phyloP scores from a whole-genome alignment of 1,140 invertebrate species.

The Lepidostoma basale region DNA sequence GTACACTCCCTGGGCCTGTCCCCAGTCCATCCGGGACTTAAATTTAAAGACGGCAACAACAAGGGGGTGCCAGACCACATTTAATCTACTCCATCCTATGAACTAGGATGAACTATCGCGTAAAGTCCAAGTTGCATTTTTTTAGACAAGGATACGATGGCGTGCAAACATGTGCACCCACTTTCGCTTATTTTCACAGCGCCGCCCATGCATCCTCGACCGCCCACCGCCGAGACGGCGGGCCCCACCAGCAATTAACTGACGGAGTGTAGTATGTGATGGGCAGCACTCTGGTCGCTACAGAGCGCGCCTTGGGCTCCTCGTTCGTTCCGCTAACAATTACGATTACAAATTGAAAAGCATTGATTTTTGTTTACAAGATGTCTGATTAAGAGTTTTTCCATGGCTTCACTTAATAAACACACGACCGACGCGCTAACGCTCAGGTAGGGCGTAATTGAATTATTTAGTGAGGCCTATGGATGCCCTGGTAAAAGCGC shows the following conservation, averaged over 20 bases:
- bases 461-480: too few species aligned
- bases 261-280: too few species aligned
- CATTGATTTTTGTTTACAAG: conserved; percentile 14
- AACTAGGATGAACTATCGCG: too few species aligned
- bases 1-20: too few species aligned
- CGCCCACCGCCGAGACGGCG: conserved; percentile 18
- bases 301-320: background rate
- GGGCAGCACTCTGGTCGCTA: background rate
- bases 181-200: conserved; percentile 33
- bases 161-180: conserved; percentile 2
- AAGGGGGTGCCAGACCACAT: too few species aligned
- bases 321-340: background rate
- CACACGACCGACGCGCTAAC: too few species aligned
- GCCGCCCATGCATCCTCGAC: conserved; percentile 26
- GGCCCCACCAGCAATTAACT: too few species aligned
- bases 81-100: too few species aligned
- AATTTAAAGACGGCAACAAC: too few species aligned
- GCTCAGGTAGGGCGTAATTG: too few species aligned
- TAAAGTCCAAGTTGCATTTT: background rate
- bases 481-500: too few species aligned
- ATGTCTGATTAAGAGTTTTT: background rate
- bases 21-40: too few species aligned
- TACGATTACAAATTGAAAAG: background rate
- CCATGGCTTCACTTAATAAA: conserved; percentile 5
- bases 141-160: background rate